A percentile compares a stretch with the other conserved stretches of the same genome.
Conservation (phyloP, 1,140 invertebrate genomes). For the Lordiphosa mommai region DNA sequence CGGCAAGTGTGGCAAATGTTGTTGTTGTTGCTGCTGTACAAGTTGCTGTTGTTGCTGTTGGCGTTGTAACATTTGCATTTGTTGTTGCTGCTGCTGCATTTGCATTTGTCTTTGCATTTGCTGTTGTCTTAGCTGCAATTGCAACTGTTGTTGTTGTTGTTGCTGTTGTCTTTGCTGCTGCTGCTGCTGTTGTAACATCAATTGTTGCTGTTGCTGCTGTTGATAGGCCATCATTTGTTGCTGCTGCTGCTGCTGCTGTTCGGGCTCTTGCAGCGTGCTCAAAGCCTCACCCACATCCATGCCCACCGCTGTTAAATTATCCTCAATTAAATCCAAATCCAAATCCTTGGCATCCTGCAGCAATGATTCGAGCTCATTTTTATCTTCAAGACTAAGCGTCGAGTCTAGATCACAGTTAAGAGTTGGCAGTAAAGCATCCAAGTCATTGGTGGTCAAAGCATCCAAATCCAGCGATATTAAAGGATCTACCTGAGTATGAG, state of each 20-base stretch:
- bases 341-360: slow-evolving; percentile 79
- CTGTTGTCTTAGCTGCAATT: slow-evolving; percentile 27
- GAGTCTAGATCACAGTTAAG: slow-evolving; percentile 81
- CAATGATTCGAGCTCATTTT: slow-evolving; percentile 78
- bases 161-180: slow-evolving; percentile 42
- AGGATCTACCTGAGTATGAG: slow-evolving; percentile 52
- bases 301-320: slow-evolving; percentile 68
- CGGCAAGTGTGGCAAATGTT: slow-evolving; percentile 24
- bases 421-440: slow-evolving; percentile 84
- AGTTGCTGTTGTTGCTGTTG: slow-evolving; percentile 40
- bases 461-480: slow-evolving; percentile 79
- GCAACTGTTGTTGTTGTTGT: slow-evolving; percentile 15
- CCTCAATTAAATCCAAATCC: slow-evolving; percentile 74
- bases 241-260: slow-evolving; percentile 35
- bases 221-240: slow-evolving; percentile 17
- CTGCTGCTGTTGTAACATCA: slow-evolving; percentile 31
- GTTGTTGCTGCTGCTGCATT: slow-evolving; percentile 14
- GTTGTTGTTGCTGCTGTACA: slow-evolving; percentile 20
- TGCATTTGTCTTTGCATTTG: too few species aligned
- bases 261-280: slow-evolving; percentile 46
- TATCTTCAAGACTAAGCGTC: slow-evolving; percentile 81
- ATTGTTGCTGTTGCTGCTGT: slow-evolving; percentile 31
- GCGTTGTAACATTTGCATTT: slow-evolving; percentile 45
- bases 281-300: slow-evolving; percentile 71
- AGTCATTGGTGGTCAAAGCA: slow-evolving; percentile 81